Evolutionary conservation across 2,888 invertebrate species (phyloP), one percentile per base, ranked within the genome.

Genomic region (Drosophila paranaensis): DNA sequence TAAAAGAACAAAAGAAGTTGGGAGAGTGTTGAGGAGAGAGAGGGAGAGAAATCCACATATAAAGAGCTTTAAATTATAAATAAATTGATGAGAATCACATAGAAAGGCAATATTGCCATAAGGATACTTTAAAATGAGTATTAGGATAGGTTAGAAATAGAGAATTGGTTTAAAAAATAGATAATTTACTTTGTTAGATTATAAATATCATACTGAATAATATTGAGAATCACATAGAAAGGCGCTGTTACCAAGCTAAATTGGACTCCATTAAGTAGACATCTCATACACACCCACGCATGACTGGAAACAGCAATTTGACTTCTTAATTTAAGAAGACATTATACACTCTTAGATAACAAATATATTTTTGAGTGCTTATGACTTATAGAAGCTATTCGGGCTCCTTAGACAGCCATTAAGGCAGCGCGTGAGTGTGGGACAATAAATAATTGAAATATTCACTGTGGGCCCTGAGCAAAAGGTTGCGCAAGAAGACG

Each of bases 391-490:
- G 61, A 40, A 43, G 45, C 71, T 53, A 62, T 76, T 60, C 69
- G 53, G 64, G 56, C 43, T 69, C 55, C 61, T 74, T 62, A 82
- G 87, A 65, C 66, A 68, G 82, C 71, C 87, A 86, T 86, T 83
- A 83, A 71, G 84, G 56, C 73, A 81, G 66, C 83, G 81, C 66
- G 75, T 73, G 78, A 76, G 86, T 86, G 76, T 82, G 86, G 81
- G 78, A 71, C 69, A 87, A 82, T 82, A 84, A 84, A 82, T 87
- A 82, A 87, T 84, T 82, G 84, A 82, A 83, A 82, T 83, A 71
- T 73, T 66, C 79, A 76, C 75, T 78, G 63, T 62, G 75, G 75
- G 54, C 6, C 74, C 65, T 37, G 53, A 37, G 68, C 35, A 43
- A 74, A 76, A 78, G 79, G 81, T 79, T 86, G 4, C 25, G 25